phyloP scores from a whole-genome alignment of 2,797 vertebrate species.

The Amblyopsis hoosieri region DNA sequence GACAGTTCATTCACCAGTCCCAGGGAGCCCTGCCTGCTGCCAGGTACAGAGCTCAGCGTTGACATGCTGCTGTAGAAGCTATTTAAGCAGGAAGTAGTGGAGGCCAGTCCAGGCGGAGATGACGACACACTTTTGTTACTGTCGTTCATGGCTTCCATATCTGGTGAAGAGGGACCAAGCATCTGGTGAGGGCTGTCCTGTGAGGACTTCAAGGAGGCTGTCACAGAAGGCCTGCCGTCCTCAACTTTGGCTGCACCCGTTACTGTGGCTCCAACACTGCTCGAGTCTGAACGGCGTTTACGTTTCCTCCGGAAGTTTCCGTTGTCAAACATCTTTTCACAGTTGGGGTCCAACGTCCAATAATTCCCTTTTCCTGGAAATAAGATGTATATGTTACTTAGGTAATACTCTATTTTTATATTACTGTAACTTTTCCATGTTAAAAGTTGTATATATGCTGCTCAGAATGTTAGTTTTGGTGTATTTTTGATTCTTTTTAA shows the following conservation, averaged over 20 bases:
- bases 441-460: background rate
- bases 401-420: background rate
- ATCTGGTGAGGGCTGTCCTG: conserved; percentile 70
- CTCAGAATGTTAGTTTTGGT: background rate
- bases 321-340: conserved; percentile 99
- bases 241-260: conserved; percentile 77
- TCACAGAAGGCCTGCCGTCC: conserved; percentile 68
- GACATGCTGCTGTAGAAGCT: conserved; percentile 93
- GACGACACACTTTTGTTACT: conserved; percentile 77
- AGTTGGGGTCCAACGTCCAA: conserved; percentile 98
- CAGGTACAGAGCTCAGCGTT: conserved; percentile 71
- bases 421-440: background rate
- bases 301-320: conserved; percentile 96
- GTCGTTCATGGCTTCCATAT: conserved; percentile 82
- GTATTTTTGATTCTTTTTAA: background rate
- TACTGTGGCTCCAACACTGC: conserved; percentile 22
- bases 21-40: conserved; percentile 76
- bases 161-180: conserved; percentile 78
- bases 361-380: conserved; percentile 94
- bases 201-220: conserved; percentile 61
- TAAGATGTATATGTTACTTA: background rate
- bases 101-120: conserved; percentile 75
- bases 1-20: conserved; percentile 85
- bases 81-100: conserved; percentile 84
- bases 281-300: conserved; percentile 90